Percentiles rank a stretch among this genome's conserved stretches.
Conservation (phyloP, 1,140 invertebrate species). For the Drosophila dunni region DNA sequence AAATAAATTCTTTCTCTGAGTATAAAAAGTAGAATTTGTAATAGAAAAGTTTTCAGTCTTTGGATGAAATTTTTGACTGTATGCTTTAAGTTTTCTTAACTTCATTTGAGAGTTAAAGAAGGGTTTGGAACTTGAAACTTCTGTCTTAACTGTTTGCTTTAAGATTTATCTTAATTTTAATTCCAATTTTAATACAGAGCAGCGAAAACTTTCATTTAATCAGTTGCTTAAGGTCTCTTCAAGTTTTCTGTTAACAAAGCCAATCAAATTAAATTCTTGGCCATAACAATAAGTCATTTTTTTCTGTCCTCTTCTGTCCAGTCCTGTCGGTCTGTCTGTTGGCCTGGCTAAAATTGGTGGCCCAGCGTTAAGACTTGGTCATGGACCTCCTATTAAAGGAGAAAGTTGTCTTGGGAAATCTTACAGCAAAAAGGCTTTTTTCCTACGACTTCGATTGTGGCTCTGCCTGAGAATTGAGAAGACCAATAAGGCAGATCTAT, state of each 20-base stretch:
- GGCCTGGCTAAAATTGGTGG: conserved; percentile 41
- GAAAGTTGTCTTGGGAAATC: conserved; percentile 58
- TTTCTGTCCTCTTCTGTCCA: no score
- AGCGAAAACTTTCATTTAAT: no score
- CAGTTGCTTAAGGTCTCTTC: no score
- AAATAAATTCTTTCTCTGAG: background rate
- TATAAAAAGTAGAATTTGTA: background rate
- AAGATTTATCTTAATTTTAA: no score
- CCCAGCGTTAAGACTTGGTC: conserved; percentile 54
- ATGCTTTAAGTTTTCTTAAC: no score
- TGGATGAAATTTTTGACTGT: no score
- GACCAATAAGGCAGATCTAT: conserved; percentile 56
- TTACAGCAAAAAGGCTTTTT: conserved; percentile 19
- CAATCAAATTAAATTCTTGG: conserved; percentile 44
- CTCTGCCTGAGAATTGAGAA: conserved; percentile 7
- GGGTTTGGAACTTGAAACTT: no score
- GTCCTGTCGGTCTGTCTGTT: conserved; percentile 7
- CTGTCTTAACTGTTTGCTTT: no score
- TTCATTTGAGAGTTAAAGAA: no score
- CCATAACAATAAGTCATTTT: conserved; percentile 51
- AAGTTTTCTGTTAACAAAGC: conserved; percentile 1
- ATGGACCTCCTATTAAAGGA: conserved; percentile 58
- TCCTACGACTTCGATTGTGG: background rate
- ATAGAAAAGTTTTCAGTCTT: background rate
- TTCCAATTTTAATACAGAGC: no score